phyloP scores from a whole-genome alignment of 2,113 vertebrate genomes.

The Ondatra zibethicus region DNA sequence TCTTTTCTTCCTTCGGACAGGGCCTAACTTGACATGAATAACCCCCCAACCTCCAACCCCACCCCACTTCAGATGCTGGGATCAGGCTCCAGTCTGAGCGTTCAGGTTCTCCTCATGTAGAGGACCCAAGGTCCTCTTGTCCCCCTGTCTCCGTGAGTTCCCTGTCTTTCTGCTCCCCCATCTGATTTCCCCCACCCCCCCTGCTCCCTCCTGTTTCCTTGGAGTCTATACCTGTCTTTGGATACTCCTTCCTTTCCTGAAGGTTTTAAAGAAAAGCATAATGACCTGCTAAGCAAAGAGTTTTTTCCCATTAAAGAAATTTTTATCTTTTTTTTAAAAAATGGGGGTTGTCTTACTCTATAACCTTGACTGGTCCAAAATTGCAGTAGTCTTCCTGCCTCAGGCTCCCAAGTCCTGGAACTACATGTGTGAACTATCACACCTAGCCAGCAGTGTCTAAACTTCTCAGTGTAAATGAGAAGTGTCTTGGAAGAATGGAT shows the following conservation, averaged over 20 bases:
- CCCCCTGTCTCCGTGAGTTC: too few species aligned
- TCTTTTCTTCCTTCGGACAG: background rate
- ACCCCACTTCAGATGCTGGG: fast-evolving
- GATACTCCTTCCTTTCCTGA: background rate
- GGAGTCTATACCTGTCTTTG: background rate
- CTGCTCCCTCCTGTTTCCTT: too few species aligned
- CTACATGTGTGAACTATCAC: background rate
- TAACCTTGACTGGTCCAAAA: background rate
- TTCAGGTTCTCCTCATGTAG: background rate
- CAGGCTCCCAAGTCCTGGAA: background rate
- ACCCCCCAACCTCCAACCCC: background rate
- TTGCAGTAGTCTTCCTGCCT: background rate
- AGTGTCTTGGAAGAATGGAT: background rate
- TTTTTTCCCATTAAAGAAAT: background rate
- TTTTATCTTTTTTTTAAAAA: background rate
- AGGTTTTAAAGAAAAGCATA: background rate
- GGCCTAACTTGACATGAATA: background rate
- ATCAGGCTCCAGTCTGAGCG: too few species aligned
- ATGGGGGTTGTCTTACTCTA: background rate
- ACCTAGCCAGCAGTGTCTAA: background rate
- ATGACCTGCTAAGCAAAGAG: background rate
- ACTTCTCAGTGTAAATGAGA: background rate
- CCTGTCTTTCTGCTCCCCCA: background rate
- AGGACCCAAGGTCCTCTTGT: background rate
- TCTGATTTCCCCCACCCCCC: background rate